Percentiles rank a stretch among this genome's conserved stretches.
phyloP scores from a whole-genome alignment of 2,888 invertebrate species.

The Cyaniris semiargus region DNA sequence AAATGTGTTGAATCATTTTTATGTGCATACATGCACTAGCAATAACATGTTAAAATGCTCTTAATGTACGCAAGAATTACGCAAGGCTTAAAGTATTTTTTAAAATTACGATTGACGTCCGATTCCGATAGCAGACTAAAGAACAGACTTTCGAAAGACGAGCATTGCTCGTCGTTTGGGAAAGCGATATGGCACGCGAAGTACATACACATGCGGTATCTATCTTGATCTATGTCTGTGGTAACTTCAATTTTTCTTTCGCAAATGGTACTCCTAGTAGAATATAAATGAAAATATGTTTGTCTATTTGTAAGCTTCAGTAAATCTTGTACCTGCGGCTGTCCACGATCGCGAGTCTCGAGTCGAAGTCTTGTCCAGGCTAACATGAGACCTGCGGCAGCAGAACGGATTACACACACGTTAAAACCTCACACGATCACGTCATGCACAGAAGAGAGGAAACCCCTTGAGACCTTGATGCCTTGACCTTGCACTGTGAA shows the following conservation, averaged over 20 bases:
- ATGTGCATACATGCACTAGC: not conserved
- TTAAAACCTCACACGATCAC: constrained; percentile 10
- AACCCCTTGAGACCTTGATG: not conserved
- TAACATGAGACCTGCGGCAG: constrained; percentile 71
- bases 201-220: too few species aligned
- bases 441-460: constrained; percentile 11
- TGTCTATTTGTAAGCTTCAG: constrained; percentile 47
- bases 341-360: constrained; percentile 69
- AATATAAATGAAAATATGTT: constrained; percentile 34
- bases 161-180: too few species aligned
- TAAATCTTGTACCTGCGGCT: constrained; percentile 64
- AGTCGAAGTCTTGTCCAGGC: constrained; percentile 68
- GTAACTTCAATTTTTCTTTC: not conserved
- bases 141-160: too few species aligned
- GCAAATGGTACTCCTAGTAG: not conserved
- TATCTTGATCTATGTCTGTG: too few species aligned
- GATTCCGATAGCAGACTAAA: too few species aligned
- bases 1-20: not conserved
- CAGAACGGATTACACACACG: constrained; percentile 54
- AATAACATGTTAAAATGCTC: too few species aligned
- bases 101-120: too few species aligned
- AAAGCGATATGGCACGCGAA: too few species aligned
- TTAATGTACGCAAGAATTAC: not conserved
- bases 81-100: not conserved
- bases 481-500: not conserved